Percentiles rank a stretch among this genome's conserved stretches.
Evolutionary conservation across 1,140 invertebrate species (phyloP).

Genomic region (Drosophila equinoxialis): DNA sequence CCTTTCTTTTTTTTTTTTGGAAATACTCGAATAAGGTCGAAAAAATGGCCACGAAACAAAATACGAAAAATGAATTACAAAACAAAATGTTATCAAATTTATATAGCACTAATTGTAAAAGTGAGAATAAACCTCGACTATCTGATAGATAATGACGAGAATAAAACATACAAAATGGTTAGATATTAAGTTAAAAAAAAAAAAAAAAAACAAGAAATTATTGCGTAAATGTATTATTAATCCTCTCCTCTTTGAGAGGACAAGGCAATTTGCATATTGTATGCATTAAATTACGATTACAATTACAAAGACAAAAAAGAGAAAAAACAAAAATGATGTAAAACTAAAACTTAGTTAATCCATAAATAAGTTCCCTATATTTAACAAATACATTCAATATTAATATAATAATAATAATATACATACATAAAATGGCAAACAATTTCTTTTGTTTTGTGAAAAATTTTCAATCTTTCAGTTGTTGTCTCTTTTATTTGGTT

Average conservation of each 20-base stretch:
- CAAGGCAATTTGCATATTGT: slow-evolving; percentile 74
- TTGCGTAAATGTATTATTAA: slow-evolving; percentile 54
- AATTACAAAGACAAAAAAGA: slow-evolving; percentile 51
- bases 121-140: slow-evolving; percentile 39
- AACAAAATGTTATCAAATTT: slow-evolving; percentile 60
- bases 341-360: slow-evolving; percentile 45
- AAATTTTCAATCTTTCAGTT: slow-evolving; percentile 40
- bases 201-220: slow-evolving; percentile 14
- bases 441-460: slow-evolving; percentile 58
- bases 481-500: slow-evolving; percentile 23
- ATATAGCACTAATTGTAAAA: slow-evolving; percentile 55
- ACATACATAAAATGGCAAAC: slow-evolving; percentile 56
- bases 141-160: slow-evolving; percentile 50
- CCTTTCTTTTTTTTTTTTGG: slow-evolving; percentile 10
- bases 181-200: slow-evolving; percentile 29
- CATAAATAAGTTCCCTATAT: slow-evolving; percentile 60
- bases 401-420: slow-evolving; percentile 22
- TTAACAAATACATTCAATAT: slow-evolving; percentile 54
- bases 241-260: slow-evolving; percentile 43
- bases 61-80: slow-evolving; percentile 49
- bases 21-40: slow-evolving; percentile 69
- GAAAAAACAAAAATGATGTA: slow-evolving; percentile 29
- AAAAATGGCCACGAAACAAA: slow-evolving; percentile 44
- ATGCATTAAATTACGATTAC: slow-evolving; percentile 70
- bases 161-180: slow-evolving; percentile 41